These are phyloP conservation scores for Trichosurus vulpecula DNA, from an alignment of 2,797 vertebrate species.

Conservation along the genomic window DNA sequence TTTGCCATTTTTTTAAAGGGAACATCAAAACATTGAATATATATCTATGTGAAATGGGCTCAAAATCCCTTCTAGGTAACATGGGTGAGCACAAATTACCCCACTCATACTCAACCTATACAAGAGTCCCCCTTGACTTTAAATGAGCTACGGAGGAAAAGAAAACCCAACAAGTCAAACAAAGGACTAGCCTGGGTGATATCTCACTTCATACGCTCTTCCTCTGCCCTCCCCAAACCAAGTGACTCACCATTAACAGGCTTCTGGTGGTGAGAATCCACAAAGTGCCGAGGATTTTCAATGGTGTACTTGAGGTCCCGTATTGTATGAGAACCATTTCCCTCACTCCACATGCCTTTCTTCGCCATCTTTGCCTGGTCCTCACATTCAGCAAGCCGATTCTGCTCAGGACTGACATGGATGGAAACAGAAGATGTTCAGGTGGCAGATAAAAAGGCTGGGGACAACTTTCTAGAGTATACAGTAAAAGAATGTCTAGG, in stretches of 20 bases:
- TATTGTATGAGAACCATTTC: conserved; percentile 91
- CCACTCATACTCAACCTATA: not conserved
- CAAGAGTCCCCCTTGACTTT: not conserved
- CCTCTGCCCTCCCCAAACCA: not conserved
- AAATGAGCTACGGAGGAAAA: conserved; percentile 13
- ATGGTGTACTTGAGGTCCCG: conserved; percentile 96
- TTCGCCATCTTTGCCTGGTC: conserved; percentile 92
- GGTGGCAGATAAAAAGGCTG: not conserved
- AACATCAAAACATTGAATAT: conserved; percentile 5
- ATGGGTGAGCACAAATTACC: not conserved
- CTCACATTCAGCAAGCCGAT: conserved; percentile 93
- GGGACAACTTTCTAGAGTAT: not conserved
- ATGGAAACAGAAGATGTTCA: not conserved
- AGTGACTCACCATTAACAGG: conserved; percentile 92
- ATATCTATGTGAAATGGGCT: not conserved
- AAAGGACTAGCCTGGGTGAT: not conserved
- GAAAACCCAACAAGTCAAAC: conserved; percentile 28
- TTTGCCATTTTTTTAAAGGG: not conserved
- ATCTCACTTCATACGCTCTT: not conserved
- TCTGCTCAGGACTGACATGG: conserved; percentile 92
- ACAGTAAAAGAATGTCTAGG: not conserved
- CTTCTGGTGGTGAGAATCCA: conserved; percentile 97
- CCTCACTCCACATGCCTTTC: conserved; percentile 96
- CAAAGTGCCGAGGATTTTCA: conserved; percentile 96
- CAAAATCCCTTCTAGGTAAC: conserved; percentile 35